Base-by-base conservation (phyloP, 2,888 invertebrate species). In the Drosophila affinis region DNA sequence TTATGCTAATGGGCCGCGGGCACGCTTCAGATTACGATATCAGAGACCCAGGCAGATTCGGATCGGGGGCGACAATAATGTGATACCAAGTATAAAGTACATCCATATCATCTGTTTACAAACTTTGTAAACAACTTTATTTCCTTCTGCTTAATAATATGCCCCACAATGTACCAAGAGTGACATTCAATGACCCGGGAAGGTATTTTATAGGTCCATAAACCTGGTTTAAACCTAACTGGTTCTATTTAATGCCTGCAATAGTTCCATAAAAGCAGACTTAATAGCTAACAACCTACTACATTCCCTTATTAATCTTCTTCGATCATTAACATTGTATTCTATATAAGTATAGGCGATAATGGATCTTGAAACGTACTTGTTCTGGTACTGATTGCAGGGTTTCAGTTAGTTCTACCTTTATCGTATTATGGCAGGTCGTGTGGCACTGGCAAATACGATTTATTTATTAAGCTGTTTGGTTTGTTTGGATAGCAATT, bases 361-460 rank as follows among this genome's bases (percentile, higher is more conserved):
- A 24, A 24, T 24, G 32, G 29, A 32, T 32, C 29, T 9, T 10
- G 32, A 32, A 32, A 34, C 34, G 5, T 34, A 14, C 39, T 39
- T n/a, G 6, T 39, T 39, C 14, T 39, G 14, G 14, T 34, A 34
- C 6, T 24, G 24, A 27, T 6, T 27, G 24, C 24, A 27, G 24
- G 6, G 24, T 27, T 24, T 18, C 18, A 18, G 18, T 18, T 18
- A 18, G 65, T 21, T n/a, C 46, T 34, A 27, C 51, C 65, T 3
- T 21, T 24, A 24, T 3, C 3, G 24, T 3, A 67, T 67, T 67
- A 67, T 67, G 67, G 67, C 67, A 68, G 67, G 67, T 68, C 67
- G 58, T 67, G 67, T 67, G 57, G 56, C 67, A 51, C 45, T 65
- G 21, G 21, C 32, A 21, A 27, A 32, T 27, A 18, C 29, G 48